A percentile compares a stretch with the other conserved stretches of the same genome.
Conservation (phyloP, 2,797 vertebrate species). For the Periophthalmus magnuspinnatus region DNA sequence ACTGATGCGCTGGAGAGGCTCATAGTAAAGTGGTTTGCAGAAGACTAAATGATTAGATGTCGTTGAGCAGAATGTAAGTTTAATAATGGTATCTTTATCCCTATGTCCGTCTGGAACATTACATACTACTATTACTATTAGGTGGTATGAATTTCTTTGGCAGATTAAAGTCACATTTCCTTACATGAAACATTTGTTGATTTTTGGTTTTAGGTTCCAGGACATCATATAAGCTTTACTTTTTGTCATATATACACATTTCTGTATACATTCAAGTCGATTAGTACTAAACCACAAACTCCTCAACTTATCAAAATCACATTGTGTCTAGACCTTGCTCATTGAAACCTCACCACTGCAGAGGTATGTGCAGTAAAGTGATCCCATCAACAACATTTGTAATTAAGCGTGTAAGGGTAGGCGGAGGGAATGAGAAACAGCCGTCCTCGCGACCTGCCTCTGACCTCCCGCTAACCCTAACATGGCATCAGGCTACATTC, state of each 20-base stretch:
- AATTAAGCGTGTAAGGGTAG: slow-evolving; percentile 57
- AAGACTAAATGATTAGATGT: no score
- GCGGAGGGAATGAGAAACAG: slow-evolving; percentile 59
- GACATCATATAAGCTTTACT: background rate
- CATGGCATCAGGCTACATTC: slow-evolving; percentile 52
- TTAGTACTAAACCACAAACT: background rate
- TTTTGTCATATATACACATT: background rate
- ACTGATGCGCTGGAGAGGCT: no score
- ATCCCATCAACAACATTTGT: slow-evolving; percentile 56
- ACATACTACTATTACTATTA: no score
- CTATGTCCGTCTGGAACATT: no score
- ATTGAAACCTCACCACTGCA: slow-evolving; percentile 25
- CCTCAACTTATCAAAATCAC: slow-evolving; percentile 9
- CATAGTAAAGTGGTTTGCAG: no score
- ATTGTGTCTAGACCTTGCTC: slow-evolving; percentile 33
- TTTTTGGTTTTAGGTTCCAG: background rate
- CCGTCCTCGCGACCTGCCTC: slow-evolving; percentile 41
- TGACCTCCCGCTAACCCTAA: slow-evolving; percentile 57
- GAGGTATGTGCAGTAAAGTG: slow-evolving; percentile 36
- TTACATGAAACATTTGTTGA: no score
- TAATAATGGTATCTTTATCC: no score
- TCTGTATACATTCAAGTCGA: background rate
- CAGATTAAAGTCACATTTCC: no score
- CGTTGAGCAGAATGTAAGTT: no score
- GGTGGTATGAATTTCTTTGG: no score